A percentile compares a stretch with the other conserved stretches of the same genome.
Evolutionary conservation across 2,888 invertebrate species (phyloP).

Genomic region (Brachypalpus laphriformis): DNA sequence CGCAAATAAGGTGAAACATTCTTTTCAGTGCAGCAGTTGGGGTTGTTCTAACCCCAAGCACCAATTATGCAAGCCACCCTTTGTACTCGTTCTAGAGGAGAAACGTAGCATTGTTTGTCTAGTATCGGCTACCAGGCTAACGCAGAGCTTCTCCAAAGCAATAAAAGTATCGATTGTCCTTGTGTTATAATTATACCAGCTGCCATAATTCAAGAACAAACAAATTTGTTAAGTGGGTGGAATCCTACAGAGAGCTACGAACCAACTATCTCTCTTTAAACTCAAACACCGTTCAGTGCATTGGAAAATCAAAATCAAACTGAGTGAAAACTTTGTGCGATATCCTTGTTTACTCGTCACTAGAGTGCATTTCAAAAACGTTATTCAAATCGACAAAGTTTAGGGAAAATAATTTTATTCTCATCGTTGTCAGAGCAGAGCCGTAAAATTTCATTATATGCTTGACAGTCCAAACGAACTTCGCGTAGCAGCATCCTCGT

Average conservation of each 20-base stretch:
- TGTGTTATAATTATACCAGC: too few species aligned
- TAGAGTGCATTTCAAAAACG: conserved; percentile 59
- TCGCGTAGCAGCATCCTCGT: not conserved
- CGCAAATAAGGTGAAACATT: too few species aligned
- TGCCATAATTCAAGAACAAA: too few species aligned
- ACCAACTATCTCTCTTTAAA: not conserved
- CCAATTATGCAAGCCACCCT: too few species aligned
- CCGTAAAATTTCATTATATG: conserved; percentile 62
- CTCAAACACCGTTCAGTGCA: not conserved
- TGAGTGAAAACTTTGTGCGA: conserved; percentile 31
- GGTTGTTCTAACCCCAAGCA: too few species aligned
- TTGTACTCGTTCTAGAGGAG: too few species aligned
- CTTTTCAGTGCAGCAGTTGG: too few species aligned
- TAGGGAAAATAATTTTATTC: conserved; percentile 41
- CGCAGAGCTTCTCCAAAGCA: too few species aligned
- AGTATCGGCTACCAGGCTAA: too few species aligned
- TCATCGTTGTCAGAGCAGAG: conserved; percentile 19
- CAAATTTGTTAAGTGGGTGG: too few species aligned
- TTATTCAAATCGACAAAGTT: conserved; percentile 62
- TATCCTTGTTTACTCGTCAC: conserved; percentile 54
- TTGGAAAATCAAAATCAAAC: conserved; percentile 37
- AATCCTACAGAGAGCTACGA: not conserved
- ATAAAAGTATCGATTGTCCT: too few species aligned
- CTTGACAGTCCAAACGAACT: conserved; percentile 32
- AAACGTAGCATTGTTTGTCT: too few species aligned